Conservation (phyloP, 2,888 invertebrate genomes). For the Hartigia nigra region DNA sequence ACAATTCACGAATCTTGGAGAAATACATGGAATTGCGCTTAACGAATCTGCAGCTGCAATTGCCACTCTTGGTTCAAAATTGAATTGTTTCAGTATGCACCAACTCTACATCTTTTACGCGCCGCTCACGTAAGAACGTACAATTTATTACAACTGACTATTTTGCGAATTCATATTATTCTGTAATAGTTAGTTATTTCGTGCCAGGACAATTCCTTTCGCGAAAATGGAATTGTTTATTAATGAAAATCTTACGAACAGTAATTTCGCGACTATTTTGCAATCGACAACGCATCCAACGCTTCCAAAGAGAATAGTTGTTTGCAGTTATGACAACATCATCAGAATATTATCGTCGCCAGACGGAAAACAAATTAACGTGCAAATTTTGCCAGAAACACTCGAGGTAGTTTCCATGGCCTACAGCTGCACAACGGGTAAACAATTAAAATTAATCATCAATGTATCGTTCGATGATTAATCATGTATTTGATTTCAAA, state of each 20-base stretch:
- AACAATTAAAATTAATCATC: conserved; percentile 3
- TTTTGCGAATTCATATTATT: too few species aligned
- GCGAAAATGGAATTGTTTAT: not conserved
- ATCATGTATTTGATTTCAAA: not conserved
- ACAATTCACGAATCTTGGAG: conserved; percentile 32
- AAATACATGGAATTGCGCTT: conserved; percentile 29
- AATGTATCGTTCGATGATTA: too few species aligned
- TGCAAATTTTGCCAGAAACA: conserved; percentile 36
- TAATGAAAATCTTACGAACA: not conserved
- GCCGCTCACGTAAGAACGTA: conserved; percentile 38
- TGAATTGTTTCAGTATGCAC: conserved; percentile 41
- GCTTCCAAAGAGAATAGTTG: conserved; percentile 36
- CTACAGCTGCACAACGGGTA: conserved; percentile 39
- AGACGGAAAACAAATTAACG: conserved; percentile 36
- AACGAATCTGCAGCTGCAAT: conserved; percentile 32
- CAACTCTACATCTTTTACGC: conserved; percentile 45
- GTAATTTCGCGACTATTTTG: conserved; percentile 28
- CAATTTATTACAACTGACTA: not conserved
- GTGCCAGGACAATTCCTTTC: not conserved
- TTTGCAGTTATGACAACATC: conserved; percentile 36
- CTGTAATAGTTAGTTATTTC: too few species aligned
- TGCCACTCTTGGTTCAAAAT: conserved; percentile 32
- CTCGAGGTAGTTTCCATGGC: conserved; percentile 31
- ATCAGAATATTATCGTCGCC: conserved; percentile 36
- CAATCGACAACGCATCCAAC: conserved; percentile 38